These are phyloP conservation scores for Pagetopsis macropterus DNA, from an alignment of 2,797 vertebrate genomes.

Conservation along the genomic window DNA sequence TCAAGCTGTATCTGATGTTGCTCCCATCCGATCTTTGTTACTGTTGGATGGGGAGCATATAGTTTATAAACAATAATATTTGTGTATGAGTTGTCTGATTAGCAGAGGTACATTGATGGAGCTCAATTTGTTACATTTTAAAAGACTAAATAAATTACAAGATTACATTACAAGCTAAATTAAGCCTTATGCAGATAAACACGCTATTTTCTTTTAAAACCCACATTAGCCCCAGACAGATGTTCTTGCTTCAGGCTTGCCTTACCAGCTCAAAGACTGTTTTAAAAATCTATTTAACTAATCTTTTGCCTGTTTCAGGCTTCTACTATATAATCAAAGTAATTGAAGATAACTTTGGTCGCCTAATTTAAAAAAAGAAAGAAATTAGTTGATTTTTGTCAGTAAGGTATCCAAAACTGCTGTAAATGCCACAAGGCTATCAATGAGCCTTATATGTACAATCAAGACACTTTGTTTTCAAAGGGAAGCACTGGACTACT, in stretches of 20 bases:
- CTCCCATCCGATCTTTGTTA: constrained; percentile 21
- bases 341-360: neutral
- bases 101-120: constrained; percentile 12
- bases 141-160: neutral
- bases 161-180: neutral
- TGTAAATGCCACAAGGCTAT: neutral
- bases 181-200: constrained; percentile 9
- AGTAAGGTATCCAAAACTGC: neutral
- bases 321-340: constrained; percentile 19
- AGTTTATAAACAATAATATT: neutral
- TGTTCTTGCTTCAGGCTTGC: constrained; percentile 53
- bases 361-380: neutral
- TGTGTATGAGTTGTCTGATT: constrained; percentile 8
- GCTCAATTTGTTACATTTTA: neutral
- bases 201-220: constrained; percentile 19
- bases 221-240: constrained; percentile 53
- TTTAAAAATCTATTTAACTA: constrained; percentile 53
- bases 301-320: constrained; percentile 4
- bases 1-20: constrained; percentile 33
- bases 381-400: neutral
- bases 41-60: constrained; percentile 15
- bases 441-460: neutral
- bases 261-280: constrained; percentile 53
- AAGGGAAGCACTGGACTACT: neutral
- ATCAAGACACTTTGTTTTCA: neutral